Evolutionary conservation across 1,140 invertebrate genomes (phyloP).

Genomic region (Notospermus geniculatus): DNA sequence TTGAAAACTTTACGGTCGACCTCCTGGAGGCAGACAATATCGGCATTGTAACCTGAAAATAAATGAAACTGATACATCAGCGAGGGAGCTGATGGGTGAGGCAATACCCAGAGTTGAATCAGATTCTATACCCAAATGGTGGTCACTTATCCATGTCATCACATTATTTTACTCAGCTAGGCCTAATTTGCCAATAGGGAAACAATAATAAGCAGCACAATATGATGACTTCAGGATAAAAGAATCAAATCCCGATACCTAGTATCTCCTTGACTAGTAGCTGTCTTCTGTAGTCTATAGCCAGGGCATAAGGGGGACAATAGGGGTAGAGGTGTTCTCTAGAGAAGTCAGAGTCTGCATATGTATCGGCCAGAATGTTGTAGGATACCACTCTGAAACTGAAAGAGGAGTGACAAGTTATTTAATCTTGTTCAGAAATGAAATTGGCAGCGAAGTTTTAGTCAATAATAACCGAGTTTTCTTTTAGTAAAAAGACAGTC

Average conservation of each 20-base stretch:
- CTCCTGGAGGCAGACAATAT: conserved; percentile 90
- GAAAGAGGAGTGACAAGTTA: conserved; percentile 39
- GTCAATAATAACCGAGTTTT: no score
- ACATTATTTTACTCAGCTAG: no score
- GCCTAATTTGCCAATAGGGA: no score
- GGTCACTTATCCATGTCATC: no score
- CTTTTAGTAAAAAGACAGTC: no score
- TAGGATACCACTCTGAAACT: conserved; percentile 82
- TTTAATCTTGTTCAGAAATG: not conserved
- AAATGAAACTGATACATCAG: conserved; percentile 11
- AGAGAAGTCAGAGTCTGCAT: conserved; percentile 74
- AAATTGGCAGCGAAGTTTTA: not conserved
- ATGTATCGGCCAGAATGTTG: conserved; percentile 84
- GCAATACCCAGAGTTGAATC: no score
- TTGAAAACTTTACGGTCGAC: conserved; percentile 79
- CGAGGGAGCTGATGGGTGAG: no score
- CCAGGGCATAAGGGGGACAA: conserved; percentile 74
- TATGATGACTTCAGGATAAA: no score
- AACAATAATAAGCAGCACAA: no score
- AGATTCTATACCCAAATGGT: no score
- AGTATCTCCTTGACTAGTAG: conserved; percentile 78
- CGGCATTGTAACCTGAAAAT: conserved; percentile 76
- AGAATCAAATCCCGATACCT: conserved; percentile 64
- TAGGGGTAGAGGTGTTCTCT: conserved; percentile 73
- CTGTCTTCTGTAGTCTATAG: conserved; percentile 82